Evolutionary conservation across 2,113 vertebrate genomes (phyloP).

Genomic region (Alethe castanea): DNA sequence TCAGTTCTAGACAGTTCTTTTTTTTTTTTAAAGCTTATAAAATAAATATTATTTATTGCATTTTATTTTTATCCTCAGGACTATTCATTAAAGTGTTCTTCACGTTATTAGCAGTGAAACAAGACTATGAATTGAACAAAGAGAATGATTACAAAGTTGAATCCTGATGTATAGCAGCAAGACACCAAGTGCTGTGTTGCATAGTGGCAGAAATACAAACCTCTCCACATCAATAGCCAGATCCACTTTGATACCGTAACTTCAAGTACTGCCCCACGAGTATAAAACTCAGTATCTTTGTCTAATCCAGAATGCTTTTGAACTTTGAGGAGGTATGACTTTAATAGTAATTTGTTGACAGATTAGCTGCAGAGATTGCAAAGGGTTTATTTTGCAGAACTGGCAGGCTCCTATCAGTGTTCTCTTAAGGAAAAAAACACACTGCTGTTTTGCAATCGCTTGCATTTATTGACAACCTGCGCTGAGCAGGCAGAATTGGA

Average conservation of each 20-base stretch:
- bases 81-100: conserved; percentile 57
- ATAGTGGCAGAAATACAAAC: conserved; percentile 12
- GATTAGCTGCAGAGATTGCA: conserved; percentile 54
- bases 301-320: conserved; percentile 53
- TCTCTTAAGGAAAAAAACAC: conserved; percentile 53
- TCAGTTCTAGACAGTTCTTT: background rate
- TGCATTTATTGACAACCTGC: conserved; percentile 74
- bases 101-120: conserved; percentile 29
- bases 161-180: background rate
- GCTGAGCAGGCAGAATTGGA: conserved; percentile 76
- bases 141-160: background rate
- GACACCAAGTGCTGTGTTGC: conserved; percentile 1
- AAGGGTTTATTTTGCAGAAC: conserved; percentile 70
- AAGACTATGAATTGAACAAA: conserved; percentile 12
- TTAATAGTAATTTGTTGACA: conserved; percentile 74
- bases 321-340: conserved; percentile 66
- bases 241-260: conserved; percentile 26
- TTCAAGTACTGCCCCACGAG: conserved; percentile 56
- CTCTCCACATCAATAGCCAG: conserved; percentile 38
- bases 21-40: background rate
- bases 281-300: conserved; percentile 22
- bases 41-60: conserved; percentile 51
- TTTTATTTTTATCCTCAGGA: conserved; percentile 47
- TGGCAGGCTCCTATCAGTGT: conserved; percentile 62
- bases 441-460: conserved; percentile 67